Conservation (phyloP, 35 echinoderm and acorn worm species). For the Strongylocentrotus purpuratus region DNA sequence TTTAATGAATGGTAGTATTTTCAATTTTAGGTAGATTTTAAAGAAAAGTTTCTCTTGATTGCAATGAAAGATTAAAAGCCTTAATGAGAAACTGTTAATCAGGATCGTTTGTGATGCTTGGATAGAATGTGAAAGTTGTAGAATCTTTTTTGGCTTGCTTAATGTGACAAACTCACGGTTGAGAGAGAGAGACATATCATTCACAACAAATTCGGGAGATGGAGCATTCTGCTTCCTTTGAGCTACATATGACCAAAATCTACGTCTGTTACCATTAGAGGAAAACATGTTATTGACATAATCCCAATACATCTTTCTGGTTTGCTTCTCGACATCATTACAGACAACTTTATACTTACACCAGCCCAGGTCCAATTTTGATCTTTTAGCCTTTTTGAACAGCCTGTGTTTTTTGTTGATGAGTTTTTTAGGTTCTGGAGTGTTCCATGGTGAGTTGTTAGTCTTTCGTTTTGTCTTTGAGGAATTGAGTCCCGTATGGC, state of each 20-base stretch:
- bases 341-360: constrained; percentile 43
- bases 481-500: constrained; percentile 52
- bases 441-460: constrained; percentile 42
- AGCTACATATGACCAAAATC: constrained; percentile 54
- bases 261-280: constrained; percentile 9
- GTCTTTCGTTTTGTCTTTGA: constrained; percentile 21
- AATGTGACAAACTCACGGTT: not conserved
- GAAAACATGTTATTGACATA: constrained; percentile 57
- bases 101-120: too few species aligned
- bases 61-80: too few species aligned
- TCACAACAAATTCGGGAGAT: constrained; percentile 8
- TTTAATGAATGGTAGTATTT: too few species aligned
- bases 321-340: constrained; percentile 21
- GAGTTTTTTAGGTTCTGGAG: constrained; percentile 43
- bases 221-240: constrained; percentile 27
- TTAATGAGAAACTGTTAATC: too few species aligned
- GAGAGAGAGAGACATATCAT: not conserved
- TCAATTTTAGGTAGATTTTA: too few species aligned
- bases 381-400: constrained; percentile 40
- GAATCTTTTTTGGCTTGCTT: too few species aligned
- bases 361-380: constrained; percentile 15
- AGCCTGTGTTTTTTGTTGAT: constrained; percentile 47
- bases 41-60: too few species aligned
- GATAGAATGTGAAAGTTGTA: too few species aligned
- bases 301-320: constrained; percentile 31